Conservation (phyloP, 2,113 vertebrate species). For the Elaphurus davidianus region DNA sequence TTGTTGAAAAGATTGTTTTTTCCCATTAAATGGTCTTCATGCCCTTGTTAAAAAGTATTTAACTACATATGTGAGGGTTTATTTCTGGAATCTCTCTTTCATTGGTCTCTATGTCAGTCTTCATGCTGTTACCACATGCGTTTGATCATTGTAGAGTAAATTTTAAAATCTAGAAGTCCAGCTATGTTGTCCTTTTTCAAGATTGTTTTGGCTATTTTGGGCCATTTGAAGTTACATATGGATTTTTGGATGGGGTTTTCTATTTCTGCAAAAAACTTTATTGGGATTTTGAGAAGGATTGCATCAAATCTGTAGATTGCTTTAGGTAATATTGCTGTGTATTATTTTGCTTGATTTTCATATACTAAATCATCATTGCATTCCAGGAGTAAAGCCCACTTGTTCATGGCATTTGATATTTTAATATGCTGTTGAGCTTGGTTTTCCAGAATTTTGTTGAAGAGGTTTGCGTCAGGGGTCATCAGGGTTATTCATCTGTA, state of each 20-base stretch:
- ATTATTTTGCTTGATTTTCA: background rate
- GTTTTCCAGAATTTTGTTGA: background rate
- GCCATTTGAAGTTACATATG: background rate
- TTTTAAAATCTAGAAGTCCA: background rate
- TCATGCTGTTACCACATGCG: background rate
- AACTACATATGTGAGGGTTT: background rate
- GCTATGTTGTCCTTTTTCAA: background rate
- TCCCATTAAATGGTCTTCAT: background rate
- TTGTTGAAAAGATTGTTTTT: background rate
- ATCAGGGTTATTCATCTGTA: background rate
- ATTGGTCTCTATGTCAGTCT: background rate
- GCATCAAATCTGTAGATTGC: background rate
- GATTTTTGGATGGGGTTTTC: background rate
- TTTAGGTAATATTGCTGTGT: background rate
- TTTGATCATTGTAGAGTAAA: background rate
- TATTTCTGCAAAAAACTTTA: background rate
- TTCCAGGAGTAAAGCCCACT: background rate
- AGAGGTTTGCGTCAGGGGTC: background rate
- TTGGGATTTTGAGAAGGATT: background rate
- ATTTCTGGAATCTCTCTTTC: background rate
- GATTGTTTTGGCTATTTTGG: background rate
- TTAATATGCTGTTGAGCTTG: background rate
- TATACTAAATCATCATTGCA: background rate
- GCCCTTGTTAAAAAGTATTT: background rate
- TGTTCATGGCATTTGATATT: background rate